Evolutionary conservation across 1,140 invertebrate species (phyloP), one percentile per base, ranked within the genome.

Genomic region (Bombus difficillimus): DNA sequence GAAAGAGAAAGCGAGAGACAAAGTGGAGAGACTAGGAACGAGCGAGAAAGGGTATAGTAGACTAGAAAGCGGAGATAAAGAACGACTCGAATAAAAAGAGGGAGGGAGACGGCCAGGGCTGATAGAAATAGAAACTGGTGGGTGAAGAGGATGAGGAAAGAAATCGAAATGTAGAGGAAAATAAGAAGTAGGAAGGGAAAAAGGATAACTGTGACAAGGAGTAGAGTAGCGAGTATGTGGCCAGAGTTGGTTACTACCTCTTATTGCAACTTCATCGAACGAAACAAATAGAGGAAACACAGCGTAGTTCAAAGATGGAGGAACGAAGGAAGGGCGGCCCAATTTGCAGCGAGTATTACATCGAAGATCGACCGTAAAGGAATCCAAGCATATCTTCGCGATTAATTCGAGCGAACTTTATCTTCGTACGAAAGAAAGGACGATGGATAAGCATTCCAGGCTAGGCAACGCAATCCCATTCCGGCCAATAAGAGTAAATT

Each of bases 191-290:
- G 71, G 64, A 74, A 81, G 83, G 79, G 53, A 68, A 59, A 72
- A n/a, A 78, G 34, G 72, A 41, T 68, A 32, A 53, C n/a, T 8
- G 39, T n/a, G 83, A 84, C 82, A 53, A 79, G 37, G 13, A 68
- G 64, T 76, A 69, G 66, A 81, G 79, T 83, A 66, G 34, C 41
- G 72, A 86, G 84, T 86, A 91, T 92, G 87, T 83, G 90, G 86
- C 86, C 87, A 88, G 85, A 87, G 76, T 66, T 80, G 86, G 79
- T 83, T 86, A 80, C 86, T 88, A 85, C 68, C 82, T 88, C 88
- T 93, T 93, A 93, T 93, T 93, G 90, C 91, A 86, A 92, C 86
- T 92, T 88, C 69, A 73, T 74, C 89, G 91, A 92, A 91, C 88
- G 91, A 86, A 88, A 86, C 53, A 59, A 90, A 76, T 37, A 34